Evolutionary conservation across 37 sponge, comb jelly and placozoan species (phyloP), one percentile per base, ranked within the genome.

Genomic region (Aplysina aerophoba): DNA sequence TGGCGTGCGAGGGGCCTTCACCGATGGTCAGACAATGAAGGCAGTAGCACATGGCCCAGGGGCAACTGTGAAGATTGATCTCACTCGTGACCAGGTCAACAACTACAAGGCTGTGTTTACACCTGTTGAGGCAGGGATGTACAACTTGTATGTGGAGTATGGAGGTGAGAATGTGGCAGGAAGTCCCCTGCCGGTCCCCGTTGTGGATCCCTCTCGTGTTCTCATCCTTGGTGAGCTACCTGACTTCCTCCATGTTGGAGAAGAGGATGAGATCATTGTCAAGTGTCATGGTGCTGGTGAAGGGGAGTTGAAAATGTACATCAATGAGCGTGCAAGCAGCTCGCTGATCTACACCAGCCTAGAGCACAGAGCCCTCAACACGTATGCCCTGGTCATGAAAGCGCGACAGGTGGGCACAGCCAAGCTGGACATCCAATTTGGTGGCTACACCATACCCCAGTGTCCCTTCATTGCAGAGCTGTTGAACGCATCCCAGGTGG

Each of bases 141-240:
- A 93, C 79, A 87, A 83, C 20, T 61, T 93, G 74, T 91, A 87
- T 63, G 89, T 90, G 35, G 81, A 87, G 73, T 90, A 91, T 59
- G 88, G 84, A 33, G 94, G 88, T 36, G 87, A 90, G 33, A 64
- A 83, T 13, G 86, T 93, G 21, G 90, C 90, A 3, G 88, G 91
- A 16, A 84, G 85, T 25, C 94, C 94, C 12, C 79, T 90, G 34
- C 68, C 90, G 17, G 72, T 93, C 16, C 88, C 88, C 16, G 87
- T 87, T 3, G 85, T 85, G n/a, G 91, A 93, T 59, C 88, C 88
- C 53, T 82, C 73, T 81, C 87, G 92, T 58, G 82, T 90, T n/a
- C 60, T 87, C 71, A 66, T 87, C 31, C 55, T 87, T 17, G 87
- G 87, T 20, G 65, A 80, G 71, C 15, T 87, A 0, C 87, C 87